phyloP scores from a whole-genome alignment of 2,113 vertebrate genomes.

The Perca flavescens region DNA sequence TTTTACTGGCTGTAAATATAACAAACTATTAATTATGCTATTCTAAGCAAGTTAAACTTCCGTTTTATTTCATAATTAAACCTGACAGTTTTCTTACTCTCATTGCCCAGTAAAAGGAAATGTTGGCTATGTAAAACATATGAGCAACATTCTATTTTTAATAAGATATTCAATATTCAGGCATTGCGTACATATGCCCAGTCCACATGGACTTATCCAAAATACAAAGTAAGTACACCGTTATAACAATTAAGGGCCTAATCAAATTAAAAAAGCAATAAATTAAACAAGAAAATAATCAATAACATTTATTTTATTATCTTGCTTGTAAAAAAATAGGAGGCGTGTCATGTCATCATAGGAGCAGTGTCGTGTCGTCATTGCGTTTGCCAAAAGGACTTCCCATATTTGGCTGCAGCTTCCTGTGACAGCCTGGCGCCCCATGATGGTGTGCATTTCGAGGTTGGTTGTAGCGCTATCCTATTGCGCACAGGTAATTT shows the following conservation, averaged over 20 bases:
- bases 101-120: not conserved
- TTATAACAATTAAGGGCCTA: not conserved
- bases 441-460: conserved; percentile 63
- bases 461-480: no score
- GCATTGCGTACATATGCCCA: not conserved
- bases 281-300: not conserved
- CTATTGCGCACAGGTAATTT: no score
- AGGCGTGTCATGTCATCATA: not conserved
- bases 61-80: not conserved
- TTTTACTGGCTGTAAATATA: not conserved
- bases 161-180: not conserved
- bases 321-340: not conserved
- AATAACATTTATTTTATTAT: not conserved
- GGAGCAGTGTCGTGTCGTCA: conserved; percentile 69
- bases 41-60: not conserved
- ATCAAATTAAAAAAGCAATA: not conserved
- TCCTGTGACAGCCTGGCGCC: conserved; percentile 33
- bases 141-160: not conserved
- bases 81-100: not conserved
- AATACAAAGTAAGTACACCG: not conserved
- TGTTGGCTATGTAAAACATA: not conserved
- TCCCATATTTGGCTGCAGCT: conserved; percentile 68
- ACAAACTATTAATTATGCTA: no score
- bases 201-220: not conserved
- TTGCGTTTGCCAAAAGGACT: not conserved